These are phyloP conservation scores for Telenomus remus DNA, from an alignment of 1,140 invertebrate species.

Conservation along the genomic window DNA sequence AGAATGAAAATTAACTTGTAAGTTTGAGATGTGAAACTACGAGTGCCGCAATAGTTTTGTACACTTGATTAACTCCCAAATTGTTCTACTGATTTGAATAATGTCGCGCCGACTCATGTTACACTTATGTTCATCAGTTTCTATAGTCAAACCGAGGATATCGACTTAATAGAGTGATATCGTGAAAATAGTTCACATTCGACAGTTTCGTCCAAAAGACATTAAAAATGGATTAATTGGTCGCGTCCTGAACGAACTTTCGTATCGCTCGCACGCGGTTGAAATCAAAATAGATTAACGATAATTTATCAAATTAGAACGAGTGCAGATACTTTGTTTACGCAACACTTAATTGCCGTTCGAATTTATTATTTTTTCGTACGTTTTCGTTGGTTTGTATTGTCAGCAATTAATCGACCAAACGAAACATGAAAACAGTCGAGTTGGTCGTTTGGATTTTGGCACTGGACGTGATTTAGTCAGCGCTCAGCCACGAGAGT, in stretches of 20 bases:
- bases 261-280: background rate
- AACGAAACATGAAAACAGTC: conserved; percentile 12
- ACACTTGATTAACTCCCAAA: too few species aligned
- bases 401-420: background rate
- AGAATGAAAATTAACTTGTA: too few species aligned
- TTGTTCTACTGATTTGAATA: too few species aligned
- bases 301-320: conserved; percentile 28
- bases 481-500: conserved; percentile 5
- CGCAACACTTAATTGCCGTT: too few species aligned
- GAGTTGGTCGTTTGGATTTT: conserved; percentile 11
- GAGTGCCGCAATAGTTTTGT: too few species aligned
- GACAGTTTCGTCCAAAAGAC: conserved; percentile 24
- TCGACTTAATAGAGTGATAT: background rate
- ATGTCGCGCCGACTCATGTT: too few species aligned
- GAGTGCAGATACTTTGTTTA: too few species aligned
- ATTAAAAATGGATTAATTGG: conserved; percentile 31
- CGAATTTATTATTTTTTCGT: background rate
- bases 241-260: conserved; percentile 2
- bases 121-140: too few species aligned
- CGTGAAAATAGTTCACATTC: conserved; percentile 13
- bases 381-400: background rate
- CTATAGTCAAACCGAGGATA: background rate
- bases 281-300: conserved; percentile 21
- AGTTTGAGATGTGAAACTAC: too few species aligned
- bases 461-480: conserved; percentile 3